These are phyloP conservation scores for Eudyptes chrysolophus DNA, from an alignment of 2,113 vertebrate genomes.

Conservation along the genomic window DNA sequence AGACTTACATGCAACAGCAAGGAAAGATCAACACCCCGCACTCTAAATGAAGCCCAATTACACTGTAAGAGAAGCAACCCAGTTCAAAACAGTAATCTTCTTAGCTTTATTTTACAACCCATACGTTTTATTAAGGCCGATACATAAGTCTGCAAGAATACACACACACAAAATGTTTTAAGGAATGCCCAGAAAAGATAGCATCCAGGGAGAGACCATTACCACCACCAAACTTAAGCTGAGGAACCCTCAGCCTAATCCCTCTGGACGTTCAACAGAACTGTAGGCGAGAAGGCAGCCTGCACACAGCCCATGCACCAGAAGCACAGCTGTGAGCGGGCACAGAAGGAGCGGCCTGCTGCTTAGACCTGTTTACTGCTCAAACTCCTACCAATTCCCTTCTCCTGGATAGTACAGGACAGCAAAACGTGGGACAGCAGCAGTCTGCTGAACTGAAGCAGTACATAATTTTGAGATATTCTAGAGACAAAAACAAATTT, in stretches of 20 bases:
- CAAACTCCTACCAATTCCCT: background rate
- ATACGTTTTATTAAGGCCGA: background rate
- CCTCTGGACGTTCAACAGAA: background rate
- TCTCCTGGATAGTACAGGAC: background rate
- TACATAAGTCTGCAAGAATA: background rate
- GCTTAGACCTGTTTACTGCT: background rate
- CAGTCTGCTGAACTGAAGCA: background rate
- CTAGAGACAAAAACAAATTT: background rate
- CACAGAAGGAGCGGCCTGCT: background rate
- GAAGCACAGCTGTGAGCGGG: background rate
- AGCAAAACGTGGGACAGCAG: background rate
- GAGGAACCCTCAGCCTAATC: background rate
- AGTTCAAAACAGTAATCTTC: background rate
- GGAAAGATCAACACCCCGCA: background rate
- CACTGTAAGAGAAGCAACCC: background rate
- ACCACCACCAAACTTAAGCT: background rate
- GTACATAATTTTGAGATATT: background rate
- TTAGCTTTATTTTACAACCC: background rate
- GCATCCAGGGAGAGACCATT: background rate
- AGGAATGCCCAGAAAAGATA: background rate
- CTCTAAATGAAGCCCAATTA: background rate
- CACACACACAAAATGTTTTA: background rate
- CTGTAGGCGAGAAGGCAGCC: rapidly evolving
- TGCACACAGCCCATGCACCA: rapidly evolving
- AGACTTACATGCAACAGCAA: background rate